Evolutionary conservation across 2,797 vertebrate species (phyloP).

Genomic region (Monodelphis domestica): DNA sequence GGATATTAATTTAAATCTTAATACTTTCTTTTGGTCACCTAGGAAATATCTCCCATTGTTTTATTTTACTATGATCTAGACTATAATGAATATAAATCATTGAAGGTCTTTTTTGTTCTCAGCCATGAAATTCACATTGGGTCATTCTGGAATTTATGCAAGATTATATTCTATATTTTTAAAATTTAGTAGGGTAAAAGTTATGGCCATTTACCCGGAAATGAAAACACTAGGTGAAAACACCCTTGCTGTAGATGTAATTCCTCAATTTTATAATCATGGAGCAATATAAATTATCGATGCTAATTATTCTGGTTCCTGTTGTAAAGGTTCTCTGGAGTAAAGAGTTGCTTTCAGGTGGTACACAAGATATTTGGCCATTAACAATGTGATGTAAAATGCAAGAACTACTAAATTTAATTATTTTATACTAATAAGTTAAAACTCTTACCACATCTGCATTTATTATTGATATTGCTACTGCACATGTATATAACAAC

Average conservation of each 20-base stretch:
- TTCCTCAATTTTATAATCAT: not conserved
- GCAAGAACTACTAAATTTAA: not conserved
- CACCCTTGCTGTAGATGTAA: not conserved
- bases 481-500: not conserved
- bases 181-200: conserved; percentile 1
- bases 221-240: not conserved
- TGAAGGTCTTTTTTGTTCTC: not conserved
- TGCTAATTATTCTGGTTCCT: conserved; percentile 15
- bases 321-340: not conserved
- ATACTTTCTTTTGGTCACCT: conserved; percentile 12
- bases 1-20: too few relatives aligned
- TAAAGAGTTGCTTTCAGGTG: not conserved
- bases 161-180: not conserved
- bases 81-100: conserved; percentile 39
- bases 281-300: not conserved
- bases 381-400: not conserved
- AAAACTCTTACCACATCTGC: not conserved
- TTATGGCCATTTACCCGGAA: not conserved
- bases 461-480: conserved; percentile 7
- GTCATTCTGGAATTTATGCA: conserved; percentile 26
- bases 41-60: not conserved
- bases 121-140: conserved; percentile 7
- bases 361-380: not conserved
- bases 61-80: not conserved
- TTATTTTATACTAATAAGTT: not conserved